phyloP scores from a whole-genome alignment of 2,888 invertebrate species.

The Yponomeuta sedellus region DNA sequence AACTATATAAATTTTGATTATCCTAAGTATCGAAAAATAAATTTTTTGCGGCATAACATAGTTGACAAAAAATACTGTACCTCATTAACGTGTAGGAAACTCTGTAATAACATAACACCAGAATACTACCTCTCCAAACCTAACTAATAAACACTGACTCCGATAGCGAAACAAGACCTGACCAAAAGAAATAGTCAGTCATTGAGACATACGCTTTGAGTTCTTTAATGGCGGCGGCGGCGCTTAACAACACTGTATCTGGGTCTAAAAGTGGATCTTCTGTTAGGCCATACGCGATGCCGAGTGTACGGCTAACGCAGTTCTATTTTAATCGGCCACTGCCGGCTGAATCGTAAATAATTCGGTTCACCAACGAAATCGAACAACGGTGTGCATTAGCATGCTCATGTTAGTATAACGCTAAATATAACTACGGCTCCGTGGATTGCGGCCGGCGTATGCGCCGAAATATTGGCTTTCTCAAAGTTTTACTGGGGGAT shows the following conservation, averaged over 20 bases:
- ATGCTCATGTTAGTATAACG: conserved; percentile 38
- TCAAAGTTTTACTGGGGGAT: background rate
- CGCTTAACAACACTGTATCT: background rate
- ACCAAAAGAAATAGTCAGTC: no score
- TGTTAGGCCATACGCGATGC: background rate
- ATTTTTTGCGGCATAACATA: no score
- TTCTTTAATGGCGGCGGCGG: no score
- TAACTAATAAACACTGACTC: no score
- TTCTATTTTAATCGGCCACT: conserved; percentile 50
- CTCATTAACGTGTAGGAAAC: no score
- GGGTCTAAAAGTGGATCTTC: background rate
- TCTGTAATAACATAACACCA: no score
- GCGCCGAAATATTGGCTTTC: background rate
- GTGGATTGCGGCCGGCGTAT: conserved; percentile 14
- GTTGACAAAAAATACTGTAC: no score
- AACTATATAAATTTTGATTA: no score
- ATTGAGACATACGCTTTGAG: no score
- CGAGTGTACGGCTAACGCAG: conserved; percentile 27
- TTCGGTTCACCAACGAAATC: conserved; percentile 31
- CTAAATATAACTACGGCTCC: conserved; percentile 29
- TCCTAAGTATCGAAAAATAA: no score
- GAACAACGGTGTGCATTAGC: conserved; percentile 33
- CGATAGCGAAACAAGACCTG: no score
- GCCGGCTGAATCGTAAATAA: conserved; percentile 50
- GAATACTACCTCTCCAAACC: no score